These are phyloP conservation scores for Ibycter americanus DNA, from an alignment of 2,797 vertebrate species.

Conservation along the genomic window DNA sequence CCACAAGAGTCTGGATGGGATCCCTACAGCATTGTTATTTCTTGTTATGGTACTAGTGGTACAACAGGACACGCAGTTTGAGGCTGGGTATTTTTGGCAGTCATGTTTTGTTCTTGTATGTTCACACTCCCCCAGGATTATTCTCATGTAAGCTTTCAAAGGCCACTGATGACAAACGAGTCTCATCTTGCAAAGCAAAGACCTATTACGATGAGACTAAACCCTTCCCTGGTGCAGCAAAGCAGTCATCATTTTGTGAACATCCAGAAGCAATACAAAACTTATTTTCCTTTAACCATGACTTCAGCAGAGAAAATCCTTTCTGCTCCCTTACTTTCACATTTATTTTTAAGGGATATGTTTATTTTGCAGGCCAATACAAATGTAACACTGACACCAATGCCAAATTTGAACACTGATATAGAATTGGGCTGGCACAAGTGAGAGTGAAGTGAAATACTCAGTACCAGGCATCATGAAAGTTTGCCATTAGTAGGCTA, in stretches of 20 bases:
- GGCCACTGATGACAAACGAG: background rate
- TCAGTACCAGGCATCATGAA: background rate
- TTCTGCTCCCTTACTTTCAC: background rate
- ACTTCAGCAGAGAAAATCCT: background rate
- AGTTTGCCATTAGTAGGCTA: background rate
- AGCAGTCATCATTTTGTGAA: background rate
- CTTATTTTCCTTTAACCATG: background rate
- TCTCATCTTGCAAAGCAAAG: background rate
- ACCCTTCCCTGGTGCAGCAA: background rate
- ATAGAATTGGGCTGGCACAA: background rate
- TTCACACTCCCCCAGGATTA: background rate
- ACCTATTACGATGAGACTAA: background rate
- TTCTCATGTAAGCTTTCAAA: constrained; percentile 23
- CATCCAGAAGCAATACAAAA: background rate
- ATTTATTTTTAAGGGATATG: background rate
- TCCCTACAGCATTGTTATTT: background rate
- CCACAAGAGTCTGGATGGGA: background rate
- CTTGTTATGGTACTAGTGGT: background rate
- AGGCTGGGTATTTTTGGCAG: constrained; percentile 34
- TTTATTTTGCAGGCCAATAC: background rate
- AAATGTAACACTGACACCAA: background rate
- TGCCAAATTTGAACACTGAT: background rate
- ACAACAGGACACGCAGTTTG: background rate
- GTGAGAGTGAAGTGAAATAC: background rate
- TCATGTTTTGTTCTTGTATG: background rate